These are phyloP conservation scores for Agrochola lota DNA, from an alignment of 2,888 invertebrate species.

Conservation along the genomic window DNA sequence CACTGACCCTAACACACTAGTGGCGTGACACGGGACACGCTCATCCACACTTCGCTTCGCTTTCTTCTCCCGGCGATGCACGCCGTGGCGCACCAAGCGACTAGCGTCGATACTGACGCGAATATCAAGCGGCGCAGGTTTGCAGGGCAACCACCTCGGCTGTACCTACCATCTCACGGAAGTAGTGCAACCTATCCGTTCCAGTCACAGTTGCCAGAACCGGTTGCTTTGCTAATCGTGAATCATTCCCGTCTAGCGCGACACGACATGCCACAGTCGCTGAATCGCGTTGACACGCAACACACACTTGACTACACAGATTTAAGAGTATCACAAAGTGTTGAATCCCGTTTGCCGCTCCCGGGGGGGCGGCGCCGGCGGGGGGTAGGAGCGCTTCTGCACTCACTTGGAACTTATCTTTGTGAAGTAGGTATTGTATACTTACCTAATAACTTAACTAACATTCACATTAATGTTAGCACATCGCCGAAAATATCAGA, in stretches of 20 bases:
- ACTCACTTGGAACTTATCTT: not conserved
- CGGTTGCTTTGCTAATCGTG: not conserved
- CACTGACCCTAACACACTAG: slow-evolving; percentile 17
- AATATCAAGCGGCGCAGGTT: not conserved
- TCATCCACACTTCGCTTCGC: not conserved
- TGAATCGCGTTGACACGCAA: too few species aligned
- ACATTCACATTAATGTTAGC: not conserved
- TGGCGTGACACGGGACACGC: not conserved
- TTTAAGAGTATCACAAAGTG: not conserved
- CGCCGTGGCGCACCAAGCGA: not conserved
- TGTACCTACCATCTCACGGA: too few species aligned
- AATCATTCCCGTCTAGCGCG: not conserved
- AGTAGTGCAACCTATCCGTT: not conserved
- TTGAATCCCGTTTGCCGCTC: not conserved
- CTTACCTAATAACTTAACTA: too few species aligned
- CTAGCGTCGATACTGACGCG: not conserved
- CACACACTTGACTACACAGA: not conserved
- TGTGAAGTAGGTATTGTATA: not conserved
- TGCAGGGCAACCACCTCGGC: not conserved
- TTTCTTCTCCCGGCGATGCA: too few species aligned
- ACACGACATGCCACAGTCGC: not conserved
- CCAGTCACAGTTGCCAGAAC: not conserved
- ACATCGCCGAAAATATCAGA: not conserved
- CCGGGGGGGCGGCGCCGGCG: not conserved
- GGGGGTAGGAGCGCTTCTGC: not conserved